Evolutionary conservation across 2,797 vertebrate genomes (phyloP), one percentile per base, ranked within the genome.

Genomic region (Toxotes lorentzi): DNA sequence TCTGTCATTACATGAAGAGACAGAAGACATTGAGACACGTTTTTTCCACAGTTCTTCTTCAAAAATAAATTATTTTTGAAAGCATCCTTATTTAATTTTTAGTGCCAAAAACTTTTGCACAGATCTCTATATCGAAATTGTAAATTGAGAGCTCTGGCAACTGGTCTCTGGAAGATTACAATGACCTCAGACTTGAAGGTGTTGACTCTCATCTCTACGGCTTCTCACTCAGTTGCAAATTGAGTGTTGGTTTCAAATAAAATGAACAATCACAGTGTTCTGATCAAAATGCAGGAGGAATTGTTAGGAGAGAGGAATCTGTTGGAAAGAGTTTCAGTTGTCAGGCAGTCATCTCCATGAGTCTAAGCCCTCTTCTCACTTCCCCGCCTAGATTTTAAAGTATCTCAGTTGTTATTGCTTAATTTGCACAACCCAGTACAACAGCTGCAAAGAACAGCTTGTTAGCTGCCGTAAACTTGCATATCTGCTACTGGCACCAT

Each of bases 391-490:
- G 51, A 72, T 38, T 60, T 47, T 57, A 9, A 54, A 62, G 27
- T 21, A 62, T 58, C 57, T 68, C 6, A 10, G 19, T 81, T n/a
- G 17, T 43, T 56, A 24, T 61, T 61, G 19, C 56, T 73, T 71
- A 58, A 62, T 72, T 76, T 81, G 50, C 64, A 61, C 16, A 38
- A 66, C 47, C 12, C 69, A 64, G 54, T 7, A 7, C 62, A 69
- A 70, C 85, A 87, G 73, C 82, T 87, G 85, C 76, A 80, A 59
- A 85, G 43, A 87, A n/a, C 56, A 63, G 80, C 74, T 81, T 70
- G 56, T 19, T 67, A 38, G 27, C 21, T 13, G 13, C 23, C 21
- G 23, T 63, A 74, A 71, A 30, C 4, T 58, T 59, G 57, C 41
- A 60, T 57, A 50, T 70, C 66, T 30, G 61, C 40, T 56, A 23